phyloP scores from a whole-genome alignment of 1,140 invertebrate genomes.

The Mya arenaria region DNA sequence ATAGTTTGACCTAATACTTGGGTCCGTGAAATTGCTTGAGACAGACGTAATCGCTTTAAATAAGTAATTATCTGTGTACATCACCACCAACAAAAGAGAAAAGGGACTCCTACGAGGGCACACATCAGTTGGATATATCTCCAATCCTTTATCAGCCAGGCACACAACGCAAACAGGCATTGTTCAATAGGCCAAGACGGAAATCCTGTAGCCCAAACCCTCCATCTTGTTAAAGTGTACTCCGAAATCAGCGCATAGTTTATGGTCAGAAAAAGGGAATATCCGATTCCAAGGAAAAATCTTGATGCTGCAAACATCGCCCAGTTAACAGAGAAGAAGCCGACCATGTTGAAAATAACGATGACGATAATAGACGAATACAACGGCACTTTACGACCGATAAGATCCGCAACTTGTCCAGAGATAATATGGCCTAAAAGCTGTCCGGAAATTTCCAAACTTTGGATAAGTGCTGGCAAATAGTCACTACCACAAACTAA shows the following conservation, averaged over 20 bases:
- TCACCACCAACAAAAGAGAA: conserved; percentile 20
- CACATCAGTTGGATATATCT: conserved; percentile 22
- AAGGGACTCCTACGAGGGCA: background rate
- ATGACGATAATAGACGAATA: conserved; percentile 27
- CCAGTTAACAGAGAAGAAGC: conserved; percentile 53
- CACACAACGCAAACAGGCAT: conserved; percentile 10
- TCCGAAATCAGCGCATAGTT: conserved; percentile 29
- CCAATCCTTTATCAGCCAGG: conserved; percentile 32
- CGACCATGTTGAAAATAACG: conserved; percentile 17
- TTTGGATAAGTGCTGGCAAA: conserved; percentile 39
- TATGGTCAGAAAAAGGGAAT: conserved; percentile 9
- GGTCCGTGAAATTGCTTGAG: too few relatives aligned
- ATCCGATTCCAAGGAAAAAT: conserved; percentile 55
- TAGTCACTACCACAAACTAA: conserved; percentile 57
- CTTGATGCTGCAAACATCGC: conserved; percentile 45
- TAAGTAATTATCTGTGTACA: background rate
- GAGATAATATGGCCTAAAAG: conserved; percentile 49
- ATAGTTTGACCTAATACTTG: too few relatives aligned
- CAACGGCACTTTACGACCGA: conserved; percentile 50
- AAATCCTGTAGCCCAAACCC: conserved; percentile 27
- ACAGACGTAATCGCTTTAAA: too few relatives aligned
- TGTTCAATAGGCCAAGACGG: conserved; percentile 31
- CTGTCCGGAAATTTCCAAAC: conserved; percentile 54
- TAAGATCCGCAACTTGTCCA: conserved; percentile 45
- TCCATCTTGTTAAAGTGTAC: conserved; percentile 22